phyloP scores from a whole-genome alignment of 2,113 vertebrate genomes.

The Marmota flaviventris region DNA sequence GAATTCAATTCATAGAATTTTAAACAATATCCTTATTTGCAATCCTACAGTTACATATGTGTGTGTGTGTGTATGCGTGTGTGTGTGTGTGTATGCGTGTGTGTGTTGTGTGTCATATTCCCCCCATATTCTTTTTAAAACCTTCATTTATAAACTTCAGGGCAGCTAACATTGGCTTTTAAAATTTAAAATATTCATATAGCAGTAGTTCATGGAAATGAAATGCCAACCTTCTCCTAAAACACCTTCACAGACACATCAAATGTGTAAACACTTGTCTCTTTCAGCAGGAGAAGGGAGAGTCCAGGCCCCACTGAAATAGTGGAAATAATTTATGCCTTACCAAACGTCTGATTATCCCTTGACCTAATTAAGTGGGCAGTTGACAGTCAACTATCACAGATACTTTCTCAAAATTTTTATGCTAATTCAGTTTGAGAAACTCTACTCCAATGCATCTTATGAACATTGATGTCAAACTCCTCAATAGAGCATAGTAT shows the following conservation, averaged over 20 bases:
- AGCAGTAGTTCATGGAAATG: neutral
- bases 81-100: too few species aligned
- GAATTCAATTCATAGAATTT: neutral
- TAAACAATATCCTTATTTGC: neutral
- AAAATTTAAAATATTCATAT: neutral
- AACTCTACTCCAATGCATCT: neutral
- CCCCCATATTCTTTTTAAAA: neutral
- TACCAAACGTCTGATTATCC: neutral
- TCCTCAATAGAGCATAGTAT: too few species aligned
- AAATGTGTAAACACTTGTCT: neutral
- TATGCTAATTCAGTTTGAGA: neutral
- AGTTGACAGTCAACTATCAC: neutral
- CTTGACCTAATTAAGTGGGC: neutral
- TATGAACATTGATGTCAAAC: neutral
- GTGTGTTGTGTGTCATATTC: neutral
- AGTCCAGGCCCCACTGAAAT: neutral
- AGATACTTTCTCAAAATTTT: neutral
- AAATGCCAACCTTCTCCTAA: neutral
- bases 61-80: too few species aligned
- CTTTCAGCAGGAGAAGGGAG: neutral
- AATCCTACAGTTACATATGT: neutral
- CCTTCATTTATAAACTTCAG: neutral
- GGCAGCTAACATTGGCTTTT: neutral
- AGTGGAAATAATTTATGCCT: neutral
- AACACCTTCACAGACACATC: neutral